These are phyloP conservation scores for Otus sunia DNA, from an alignment of 2,113 vertebrate species.

Conservation along the genomic window DNA sequence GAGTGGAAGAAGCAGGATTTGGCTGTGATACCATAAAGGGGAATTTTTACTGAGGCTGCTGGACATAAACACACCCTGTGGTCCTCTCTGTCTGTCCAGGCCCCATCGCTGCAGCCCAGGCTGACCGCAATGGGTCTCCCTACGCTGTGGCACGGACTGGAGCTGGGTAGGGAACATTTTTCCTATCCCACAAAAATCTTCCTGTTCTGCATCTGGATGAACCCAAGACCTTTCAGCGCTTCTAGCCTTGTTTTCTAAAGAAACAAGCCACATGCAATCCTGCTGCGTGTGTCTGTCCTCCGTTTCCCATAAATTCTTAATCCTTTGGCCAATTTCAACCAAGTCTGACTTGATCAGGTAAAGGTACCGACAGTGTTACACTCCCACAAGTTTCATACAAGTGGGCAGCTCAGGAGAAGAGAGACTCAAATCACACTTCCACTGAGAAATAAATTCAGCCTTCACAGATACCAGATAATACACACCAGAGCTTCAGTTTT, in stretches of 20 bases:
- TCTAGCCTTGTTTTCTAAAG: neutral
- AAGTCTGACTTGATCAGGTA: neutral
- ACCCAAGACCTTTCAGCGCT: neutral
- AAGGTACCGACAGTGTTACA: neutral
- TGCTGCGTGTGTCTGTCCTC: neutral
- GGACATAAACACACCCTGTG: neutral
- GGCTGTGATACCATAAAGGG: neutral
- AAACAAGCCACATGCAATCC: neutral
- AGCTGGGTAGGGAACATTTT: neutral
- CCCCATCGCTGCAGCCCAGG: neutral
- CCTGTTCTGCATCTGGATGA: neutral
- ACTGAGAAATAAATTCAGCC: neutral
- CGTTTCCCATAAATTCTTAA: neutral
- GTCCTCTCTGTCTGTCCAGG: neutral
- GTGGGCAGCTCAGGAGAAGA: neutral
- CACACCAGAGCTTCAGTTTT: neutral
- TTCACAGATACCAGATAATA: fast-evolving
- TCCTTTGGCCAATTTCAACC: neutral
- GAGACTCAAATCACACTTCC: neutral
- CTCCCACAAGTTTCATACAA: neutral
- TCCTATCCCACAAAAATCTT: neutral
- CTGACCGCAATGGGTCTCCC: neutral
- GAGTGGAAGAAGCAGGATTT: neutral
- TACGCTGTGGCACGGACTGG: neutral
- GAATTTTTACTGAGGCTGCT: neutral